A percentile compares a stretch with the other conserved stretches of the same genome.
These are phyloP conservation scores for Grus americana DNA, from an alignment of 2,113 vertebrate species.

Conservation along the genomic window DNA sequence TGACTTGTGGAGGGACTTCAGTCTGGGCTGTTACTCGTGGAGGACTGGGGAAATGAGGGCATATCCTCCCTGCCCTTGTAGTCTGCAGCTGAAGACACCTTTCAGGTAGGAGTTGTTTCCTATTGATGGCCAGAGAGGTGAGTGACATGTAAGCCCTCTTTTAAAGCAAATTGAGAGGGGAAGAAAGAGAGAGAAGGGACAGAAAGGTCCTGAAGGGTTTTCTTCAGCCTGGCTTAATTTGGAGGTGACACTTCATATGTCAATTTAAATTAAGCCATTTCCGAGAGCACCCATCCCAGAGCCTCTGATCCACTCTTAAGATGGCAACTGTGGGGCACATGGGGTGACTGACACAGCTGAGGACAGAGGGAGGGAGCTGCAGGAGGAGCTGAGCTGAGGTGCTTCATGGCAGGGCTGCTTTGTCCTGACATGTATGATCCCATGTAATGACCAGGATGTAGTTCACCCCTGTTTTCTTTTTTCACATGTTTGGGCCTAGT, in stretches of 20 bases:
- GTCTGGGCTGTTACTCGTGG: neutral
- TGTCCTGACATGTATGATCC: neutral
- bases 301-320: neutral
- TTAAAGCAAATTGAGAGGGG: neutral
- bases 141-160: neutral
- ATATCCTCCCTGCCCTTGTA: neutral
- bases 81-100: neutral
- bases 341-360: neutral
- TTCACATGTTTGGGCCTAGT: neutral
- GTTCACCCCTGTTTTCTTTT: neutral
- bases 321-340: neutral
- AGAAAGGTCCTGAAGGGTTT: conserved; percentile 35
- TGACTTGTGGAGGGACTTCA: conserved; percentile 4
- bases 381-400: neutral
- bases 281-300: neutral
- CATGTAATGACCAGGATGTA: neutral
- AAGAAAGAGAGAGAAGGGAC: neutral
- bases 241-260: conserved; percentile 34
- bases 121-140: neutral
- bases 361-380: neutral
- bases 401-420: neutral
- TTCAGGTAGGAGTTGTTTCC: neutral
- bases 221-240: conserved; percentile 37
- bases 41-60: neutral
- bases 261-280: conserved; percentile 35